Evolutionary conservation across 2,888 invertebrate species (phyloP).

Genomic region (Ophion ventricosus): DNA sequence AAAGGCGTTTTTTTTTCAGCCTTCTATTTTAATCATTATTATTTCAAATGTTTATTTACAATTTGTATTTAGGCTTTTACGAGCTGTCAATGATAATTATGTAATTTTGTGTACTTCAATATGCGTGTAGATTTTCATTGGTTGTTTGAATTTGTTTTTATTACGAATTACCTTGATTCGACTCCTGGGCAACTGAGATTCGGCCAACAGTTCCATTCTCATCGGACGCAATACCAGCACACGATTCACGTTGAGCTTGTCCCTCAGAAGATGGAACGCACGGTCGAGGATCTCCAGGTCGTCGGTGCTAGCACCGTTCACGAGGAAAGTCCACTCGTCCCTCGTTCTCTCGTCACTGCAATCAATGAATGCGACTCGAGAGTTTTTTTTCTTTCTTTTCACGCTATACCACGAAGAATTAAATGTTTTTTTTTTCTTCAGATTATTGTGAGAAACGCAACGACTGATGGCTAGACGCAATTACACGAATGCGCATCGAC

Average conservation of each 20-base stretch:
- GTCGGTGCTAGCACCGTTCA: slow-evolving; percentile 84
- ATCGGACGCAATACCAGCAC: slow-evolving; percentile 74
- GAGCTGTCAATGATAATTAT: background rate
- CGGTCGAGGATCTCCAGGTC: slow-evolving; percentile 84
- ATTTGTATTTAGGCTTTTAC: background rate
- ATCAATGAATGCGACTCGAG: slow-evolving; percentile 49
- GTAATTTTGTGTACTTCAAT: background rate
- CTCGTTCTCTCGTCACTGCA: slow-evolving; percentile 83
- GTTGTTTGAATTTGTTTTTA: background rate
- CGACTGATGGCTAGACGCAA: background rate
- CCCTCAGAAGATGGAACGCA: slow-evolving; percentile 83
- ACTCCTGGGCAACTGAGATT: slow-evolving; percentile 77
- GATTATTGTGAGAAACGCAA: background rate
- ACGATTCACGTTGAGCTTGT: slow-evolving; percentile 76
- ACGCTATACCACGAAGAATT: background rate
- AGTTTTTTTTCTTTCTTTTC: background rate
- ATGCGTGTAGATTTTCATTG: too few relatives aligned
- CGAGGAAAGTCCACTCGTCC: slow-evolving; percentile 84
- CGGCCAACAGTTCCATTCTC: slow-evolving; percentile 72
- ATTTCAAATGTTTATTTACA: background rate
- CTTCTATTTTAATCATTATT: background rate
- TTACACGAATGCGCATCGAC: background rate
- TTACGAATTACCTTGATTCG: slow-evolving; percentile 76
- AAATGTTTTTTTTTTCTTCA: background rate
- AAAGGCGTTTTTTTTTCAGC: background rate